Evolutionary conservation across 1,140 invertebrate genomes (phyloP).

Genomic region (Magallana gigas): DNA sequence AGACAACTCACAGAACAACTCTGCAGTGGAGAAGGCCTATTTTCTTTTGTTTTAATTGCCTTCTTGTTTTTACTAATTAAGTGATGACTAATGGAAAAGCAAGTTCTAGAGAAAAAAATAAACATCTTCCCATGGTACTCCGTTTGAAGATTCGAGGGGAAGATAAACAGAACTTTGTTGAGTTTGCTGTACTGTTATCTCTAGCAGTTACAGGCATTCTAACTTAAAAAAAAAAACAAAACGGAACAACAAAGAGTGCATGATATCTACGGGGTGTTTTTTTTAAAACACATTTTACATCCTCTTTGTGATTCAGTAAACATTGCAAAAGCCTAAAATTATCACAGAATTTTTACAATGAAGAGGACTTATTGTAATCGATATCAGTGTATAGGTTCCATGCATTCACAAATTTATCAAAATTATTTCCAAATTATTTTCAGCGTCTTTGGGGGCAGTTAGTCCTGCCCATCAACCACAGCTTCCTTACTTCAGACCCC

Average conservation of each 20-base stretch:
- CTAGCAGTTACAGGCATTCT: not conserved
- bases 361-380: too few relatives aligned
- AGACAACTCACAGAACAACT: slow-evolving; percentile 25
- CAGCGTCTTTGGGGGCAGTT: slow-evolving; percentile 83
- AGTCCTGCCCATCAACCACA: slow-evolving; percentile 85
- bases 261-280: not conserved
- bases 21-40: not conserved
- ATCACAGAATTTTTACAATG: too few relatives aligned
- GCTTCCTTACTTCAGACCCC: slow-evolving; percentile 83
- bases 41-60: slow-evolving; percentile 35
- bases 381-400: too few relatives aligned
- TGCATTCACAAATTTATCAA: not conserved
- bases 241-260: not conserved
- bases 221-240: not conserved
- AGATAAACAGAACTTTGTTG: slow-evolving; percentile 23
- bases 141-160: not conserved
- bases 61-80: slow-evolving; percentile 33
- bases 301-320: too few relatives aligned
- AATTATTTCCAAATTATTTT: slow-evolving; percentile 45
- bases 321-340: too few relatives aligned
- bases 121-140: not conserved
- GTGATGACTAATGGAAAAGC: slow-evolving; percentile 28
- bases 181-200: slow-evolving; percentile 11
- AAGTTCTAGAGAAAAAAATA: not conserved
- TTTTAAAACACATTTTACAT: too few relatives aligned